Evolutionary conservation across 2,888 invertebrate genomes (phyloP).

Genomic region (Eucriotettix oculatus): DNA sequence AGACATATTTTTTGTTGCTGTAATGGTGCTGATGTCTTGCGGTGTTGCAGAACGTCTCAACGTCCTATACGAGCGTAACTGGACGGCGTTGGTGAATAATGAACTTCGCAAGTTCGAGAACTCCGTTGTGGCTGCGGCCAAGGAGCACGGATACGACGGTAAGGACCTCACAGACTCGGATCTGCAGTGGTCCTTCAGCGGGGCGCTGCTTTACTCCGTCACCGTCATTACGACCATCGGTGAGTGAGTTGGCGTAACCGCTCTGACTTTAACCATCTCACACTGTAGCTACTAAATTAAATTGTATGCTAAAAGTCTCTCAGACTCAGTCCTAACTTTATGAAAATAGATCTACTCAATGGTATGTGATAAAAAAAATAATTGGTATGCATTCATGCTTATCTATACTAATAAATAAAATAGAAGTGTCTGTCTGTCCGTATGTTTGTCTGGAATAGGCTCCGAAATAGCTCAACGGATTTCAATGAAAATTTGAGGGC

Average conservation of each 20-base stretch:
- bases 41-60: conserved; percentile 49
- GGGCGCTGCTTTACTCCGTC: conserved; percentile 68
- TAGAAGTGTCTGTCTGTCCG: no score
- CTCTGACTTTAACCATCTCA: no score
- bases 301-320: not conserved
- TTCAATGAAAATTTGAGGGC: no score
- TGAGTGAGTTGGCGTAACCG: conserved; percentile 32
- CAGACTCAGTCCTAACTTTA: no score
- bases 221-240: conserved; percentile 82
- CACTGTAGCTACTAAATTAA: not conserved
- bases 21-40: no score
- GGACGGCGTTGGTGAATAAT: conserved; percentile 63
- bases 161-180: conserved; percentile 19
- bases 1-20: no score
- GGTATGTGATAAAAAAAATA: no score
- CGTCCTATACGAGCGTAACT: conserved; percentile 68
- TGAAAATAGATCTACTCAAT: no score
- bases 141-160: conserved; percentile 29
- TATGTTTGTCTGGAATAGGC: no score
- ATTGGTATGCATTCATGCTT: no score
- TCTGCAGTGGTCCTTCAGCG: conserved; percentile 64
- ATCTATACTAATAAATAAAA: no score
- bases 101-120: conserved; percentile 64
- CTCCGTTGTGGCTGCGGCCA: conserved; percentile 59
- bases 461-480: no score